These are phyloP conservation scores for Cyanoliseus patagonus DNA, from an alignment of 2,113 vertebrate genomes.

Conservation along the genomic window DNA sequence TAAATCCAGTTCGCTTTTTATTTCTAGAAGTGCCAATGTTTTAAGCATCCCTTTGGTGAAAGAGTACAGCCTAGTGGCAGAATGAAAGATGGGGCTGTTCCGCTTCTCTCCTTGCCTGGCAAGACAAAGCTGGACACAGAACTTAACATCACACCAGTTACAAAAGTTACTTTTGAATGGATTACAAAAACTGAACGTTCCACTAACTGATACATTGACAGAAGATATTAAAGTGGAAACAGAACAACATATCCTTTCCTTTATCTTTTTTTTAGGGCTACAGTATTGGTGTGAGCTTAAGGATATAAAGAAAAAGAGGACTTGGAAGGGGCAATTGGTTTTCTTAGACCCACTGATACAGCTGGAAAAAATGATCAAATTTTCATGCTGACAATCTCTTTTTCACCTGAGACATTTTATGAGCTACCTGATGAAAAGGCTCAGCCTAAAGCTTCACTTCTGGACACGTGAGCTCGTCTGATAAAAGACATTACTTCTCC, in stretches of 20 bases:
- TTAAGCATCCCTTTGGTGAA: not conserved
- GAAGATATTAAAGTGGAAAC: not conserved
- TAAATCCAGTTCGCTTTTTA: not conserved
- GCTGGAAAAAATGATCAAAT: not conserved
- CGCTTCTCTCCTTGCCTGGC: not conserved
- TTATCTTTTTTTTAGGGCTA: not conserved
- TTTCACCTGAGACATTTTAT: not conserved
- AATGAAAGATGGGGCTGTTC: not conserved
- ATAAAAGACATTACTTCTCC: not conserved
- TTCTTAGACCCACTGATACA: not conserved
- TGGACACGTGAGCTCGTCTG: not conserved
- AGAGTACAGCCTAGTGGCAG: conserved; percentile 35
- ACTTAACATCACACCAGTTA: not conserved
- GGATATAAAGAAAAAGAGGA: not conserved
- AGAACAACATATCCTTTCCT: not conserved
- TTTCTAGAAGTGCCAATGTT: not conserved
- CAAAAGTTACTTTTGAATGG: not conserved
- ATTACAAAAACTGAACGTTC: not conserved
- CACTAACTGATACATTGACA: not conserved
- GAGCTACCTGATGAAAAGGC: not conserved
- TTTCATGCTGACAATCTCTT: not conserved
- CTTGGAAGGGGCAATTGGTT: not conserved
- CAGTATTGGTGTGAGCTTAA: not conserved
- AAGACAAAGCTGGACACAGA: not conserved
- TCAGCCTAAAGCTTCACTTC: not conserved